phyloP scores from a whole-genome alignment of 92 coral and sea anemone species.

The Actinostola sp. region DNA sequence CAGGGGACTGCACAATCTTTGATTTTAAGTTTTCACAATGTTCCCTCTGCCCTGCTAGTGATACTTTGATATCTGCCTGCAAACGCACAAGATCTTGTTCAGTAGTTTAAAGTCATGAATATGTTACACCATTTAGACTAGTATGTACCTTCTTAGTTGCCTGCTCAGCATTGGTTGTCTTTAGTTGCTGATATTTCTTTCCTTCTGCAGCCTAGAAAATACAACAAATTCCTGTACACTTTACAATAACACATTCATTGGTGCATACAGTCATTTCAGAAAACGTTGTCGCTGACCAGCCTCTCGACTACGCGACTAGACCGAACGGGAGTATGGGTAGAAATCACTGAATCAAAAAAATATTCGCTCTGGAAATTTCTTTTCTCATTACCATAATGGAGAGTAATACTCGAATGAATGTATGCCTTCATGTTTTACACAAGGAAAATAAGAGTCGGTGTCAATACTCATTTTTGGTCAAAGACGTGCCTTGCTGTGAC shows the following conservation, averaged over 20 bases:
- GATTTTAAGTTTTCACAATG: slow-evolving; percentile 79
- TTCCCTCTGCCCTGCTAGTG: slow-evolving; percentile 70
- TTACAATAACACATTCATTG: neutral
- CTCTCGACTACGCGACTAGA: too few relatives aligned
- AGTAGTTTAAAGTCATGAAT: neutral
- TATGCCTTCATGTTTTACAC: too few relatives aligned
- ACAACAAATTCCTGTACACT: neutral
- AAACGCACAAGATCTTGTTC: slow-evolving; percentile 3
- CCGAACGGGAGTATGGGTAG: too few relatives aligned
- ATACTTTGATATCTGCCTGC: slow-evolving; percentile 83
- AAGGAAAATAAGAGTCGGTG: too few relatives aligned
- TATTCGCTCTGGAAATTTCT: too few relatives aligned
- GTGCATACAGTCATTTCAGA: too few relatives aligned
- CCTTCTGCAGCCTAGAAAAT: slow-evolving; percentile 66
- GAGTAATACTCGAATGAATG: too few relatives aligned
- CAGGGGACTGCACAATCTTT: slow-evolving; percentile 94
- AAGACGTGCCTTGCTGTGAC: too few relatives aligned
- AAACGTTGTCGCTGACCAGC: too few relatives aligned
- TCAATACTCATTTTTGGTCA: too few relatives aligned
- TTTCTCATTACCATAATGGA: too few relatives aligned
- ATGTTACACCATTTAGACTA: neutral
- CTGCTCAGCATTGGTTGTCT: slow-evolving; percentile 82
- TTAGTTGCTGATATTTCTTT: slow-evolving; percentile 66
- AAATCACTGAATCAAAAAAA: too few relatives aligned
- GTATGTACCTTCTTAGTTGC: slow-evolving; percentile 75